phyloP scores from a whole-genome alignment of 1,140 invertebrate genomes.

The Drosophila takahashii region DNA sequence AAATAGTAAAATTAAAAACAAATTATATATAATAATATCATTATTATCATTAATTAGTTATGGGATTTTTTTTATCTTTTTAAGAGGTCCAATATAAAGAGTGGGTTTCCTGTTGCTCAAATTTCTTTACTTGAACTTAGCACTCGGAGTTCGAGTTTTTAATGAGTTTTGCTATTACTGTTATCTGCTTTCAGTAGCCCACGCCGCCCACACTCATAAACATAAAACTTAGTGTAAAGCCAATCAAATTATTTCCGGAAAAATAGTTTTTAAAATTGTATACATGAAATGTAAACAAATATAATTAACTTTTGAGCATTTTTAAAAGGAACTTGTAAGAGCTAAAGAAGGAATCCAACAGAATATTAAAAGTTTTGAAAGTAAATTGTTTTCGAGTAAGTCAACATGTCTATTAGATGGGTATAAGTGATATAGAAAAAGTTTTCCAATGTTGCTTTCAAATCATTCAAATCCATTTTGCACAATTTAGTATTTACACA shows the following conservation, averaged over 20 bases:
- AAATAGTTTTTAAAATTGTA: too few species aligned
- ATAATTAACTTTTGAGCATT: not conserved
- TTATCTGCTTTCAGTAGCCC: not conserved
- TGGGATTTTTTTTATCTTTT: too few species aligned
- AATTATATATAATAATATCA: not conserved
- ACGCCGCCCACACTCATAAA: not conserved
- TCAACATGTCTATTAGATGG: not conserved
- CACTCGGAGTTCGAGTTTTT: not conserved
- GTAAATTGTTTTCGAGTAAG: not conserved
- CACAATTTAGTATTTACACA: too few species aligned
- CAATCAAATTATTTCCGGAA: too few species aligned
- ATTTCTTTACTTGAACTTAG: not conserved
- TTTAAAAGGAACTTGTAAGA: not conserved
- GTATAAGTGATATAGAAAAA: not conserved
- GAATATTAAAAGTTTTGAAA: not conserved
- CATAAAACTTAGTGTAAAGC: not conserved
- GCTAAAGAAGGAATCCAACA: not conserved
- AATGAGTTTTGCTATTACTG: not conserved
- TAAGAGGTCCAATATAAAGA: not conserved
- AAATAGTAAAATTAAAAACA: slow-evolving; percentile 16
- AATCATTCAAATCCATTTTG: too few species aligned
- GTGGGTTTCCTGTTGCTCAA: not conserved
- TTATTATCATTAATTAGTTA: not conserved
- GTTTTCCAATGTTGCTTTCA: too few species aligned
- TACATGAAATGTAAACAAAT: too few species aligned